phyloP scores from a whole-genome alignment of 2,797 vertebrate species.

The Pogonophryne albipinna region DNA sequence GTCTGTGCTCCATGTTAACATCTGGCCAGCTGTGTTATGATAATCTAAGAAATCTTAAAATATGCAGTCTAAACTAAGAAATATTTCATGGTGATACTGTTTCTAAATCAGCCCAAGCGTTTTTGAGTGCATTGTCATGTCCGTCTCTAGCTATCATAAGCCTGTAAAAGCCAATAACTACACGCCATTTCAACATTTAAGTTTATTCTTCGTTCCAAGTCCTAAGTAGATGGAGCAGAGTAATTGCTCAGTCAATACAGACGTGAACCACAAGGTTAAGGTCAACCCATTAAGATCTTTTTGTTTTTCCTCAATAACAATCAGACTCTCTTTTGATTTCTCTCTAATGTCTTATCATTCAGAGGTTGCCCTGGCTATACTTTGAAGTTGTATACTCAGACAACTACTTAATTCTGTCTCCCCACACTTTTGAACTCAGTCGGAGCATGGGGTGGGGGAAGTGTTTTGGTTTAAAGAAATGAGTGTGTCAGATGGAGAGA shows the following conservation, averaged over 20 bases:
- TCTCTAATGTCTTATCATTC: slow-evolving; percentile 61
- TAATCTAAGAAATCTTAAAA: slow-evolving; percentile 14
- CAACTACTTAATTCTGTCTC: slow-evolving; percentile 64
- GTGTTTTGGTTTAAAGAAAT: slow-evolving; percentile 56
- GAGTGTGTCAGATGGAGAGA: slow-evolving; percentile 51
- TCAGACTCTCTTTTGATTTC: slow-evolving; percentile 37
- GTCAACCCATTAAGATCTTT: slow-evolving; percentile 40
- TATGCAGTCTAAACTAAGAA: slow-evolving; percentile 15
- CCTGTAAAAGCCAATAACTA: slow-evolving; percentile 1
- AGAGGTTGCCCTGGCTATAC: slow-evolving; percentile 38
- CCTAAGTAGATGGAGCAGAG: background rate
- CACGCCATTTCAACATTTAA: slow-evolving; percentile 2
- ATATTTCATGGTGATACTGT: slow-evolving; percentile 7
- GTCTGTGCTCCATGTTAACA: slow-evolving; percentile 21
- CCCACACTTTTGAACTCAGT: slow-evolving; percentile 64
- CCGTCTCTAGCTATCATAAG: background rate
- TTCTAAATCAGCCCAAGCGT: slow-evolving; percentile 8
- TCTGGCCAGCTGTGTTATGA: slow-evolving; percentile 26
- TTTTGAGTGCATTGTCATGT: slow-evolving; percentile 4
- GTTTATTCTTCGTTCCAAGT: background rate
- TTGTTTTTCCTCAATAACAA: slow-evolving; percentile 40
- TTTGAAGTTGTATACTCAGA: slow-evolving; percentile 65
- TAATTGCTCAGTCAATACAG: slow-evolving; percentile 8
- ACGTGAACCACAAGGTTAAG: slow-evolving; percentile 8
- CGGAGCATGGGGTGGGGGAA: slow-evolving; percentile 13